Evolutionary conservation across 1,140 invertebrate species (phyloP), one percentile per base, ranked within the genome.

Genomic region (Acarapis woodi): DNA sequence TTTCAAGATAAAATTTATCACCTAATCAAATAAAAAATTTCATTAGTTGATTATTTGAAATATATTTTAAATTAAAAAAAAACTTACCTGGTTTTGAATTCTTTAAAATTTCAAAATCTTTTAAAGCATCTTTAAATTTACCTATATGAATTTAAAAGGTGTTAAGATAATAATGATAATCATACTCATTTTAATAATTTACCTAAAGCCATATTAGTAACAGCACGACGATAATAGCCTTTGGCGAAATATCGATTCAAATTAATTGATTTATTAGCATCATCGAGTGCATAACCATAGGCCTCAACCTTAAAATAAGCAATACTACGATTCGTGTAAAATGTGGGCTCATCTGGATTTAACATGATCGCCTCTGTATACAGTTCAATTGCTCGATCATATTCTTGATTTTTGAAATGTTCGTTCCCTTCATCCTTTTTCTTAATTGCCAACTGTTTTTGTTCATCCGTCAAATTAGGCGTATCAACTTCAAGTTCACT

Each of bases 111-210:
- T 94, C 82, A 61, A 83, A 94, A 62, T 97, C 88, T 56, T 73
- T 79, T 32, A 96, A 62, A 1, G 93, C 90, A 53, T 77, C 58
- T 61, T 93, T 94, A 53, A 87, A 94, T 61, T 93, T 94, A n/a
- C n/a, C n/a, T n/a, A n/a, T n/a, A n/a, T n/a, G n/a, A n/a, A n/a
- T n/a, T n/a, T n/a, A n/a, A n/a, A n/a, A n/a, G n/a, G n/a, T n/a
- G n/a, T n/a, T n/a, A n/a, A n/a, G n/a, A n/a, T n/a, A n/a, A n/a
- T n/a, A n/a, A n/a, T n/a, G n/a, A n/a, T n/a, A n/a, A n/a, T n/a
- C n/a, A n/a, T n/a, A n/a, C n/a, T n/a, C n/a, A n/a, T n/a, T n/a
- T n/a, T n/a, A n/a, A n/a, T n/a, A n/a, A n/a, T n/a, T n/a, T n/a
- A 42, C 87, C 85, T 46, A 97, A 56, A 21, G 85, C 82, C 87